These are phyloP conservation scores for Aurelia aurita complex sp. Pacific DNA, from an alignment of 30 jellyfish, hydroid and myxozoan genomes.

Conservation along the genomic window DNA sequence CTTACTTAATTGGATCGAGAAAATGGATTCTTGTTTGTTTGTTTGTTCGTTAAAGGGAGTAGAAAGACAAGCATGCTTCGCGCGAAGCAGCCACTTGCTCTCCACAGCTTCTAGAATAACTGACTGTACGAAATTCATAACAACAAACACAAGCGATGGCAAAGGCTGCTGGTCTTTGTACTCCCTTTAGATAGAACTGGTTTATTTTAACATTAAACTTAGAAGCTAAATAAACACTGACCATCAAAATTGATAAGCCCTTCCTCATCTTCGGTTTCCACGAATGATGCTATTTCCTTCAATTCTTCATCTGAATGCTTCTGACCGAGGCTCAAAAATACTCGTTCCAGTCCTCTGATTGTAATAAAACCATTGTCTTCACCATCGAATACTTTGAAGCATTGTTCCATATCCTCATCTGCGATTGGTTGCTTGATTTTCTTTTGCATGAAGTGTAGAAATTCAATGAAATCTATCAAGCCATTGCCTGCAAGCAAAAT, in stretches of 20 bases:
- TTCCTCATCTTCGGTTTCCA: constrained; percentile 53
- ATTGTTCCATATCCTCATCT: constrained; percentile 50
- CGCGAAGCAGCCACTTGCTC: no score
- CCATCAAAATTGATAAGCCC: constrained; percentile 63
- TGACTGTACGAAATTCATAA: no score
- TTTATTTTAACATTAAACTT: no score
- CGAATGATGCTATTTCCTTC: constrained; percentile 49
- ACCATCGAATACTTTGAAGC: constrained; percentile 52
- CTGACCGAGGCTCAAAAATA: constrained; percentile 60
- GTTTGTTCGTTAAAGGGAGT: no score
- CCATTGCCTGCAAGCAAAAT: constrained; percentile 47
- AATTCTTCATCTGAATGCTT: constrained; percentile 42
- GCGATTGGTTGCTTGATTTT: constrained; percentile 44
- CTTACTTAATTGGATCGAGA: no score
- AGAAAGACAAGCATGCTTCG: no score
- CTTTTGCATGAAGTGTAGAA: constrained; percentile 60
- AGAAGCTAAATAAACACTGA: not conserved
- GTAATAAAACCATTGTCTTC: constrained; percentile 63
- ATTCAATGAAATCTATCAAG: constrained; percentile 64
- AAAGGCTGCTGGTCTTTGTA: no score
- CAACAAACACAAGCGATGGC: no score
- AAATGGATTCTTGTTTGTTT: no score
- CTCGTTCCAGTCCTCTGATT: constrained; percentile 63
- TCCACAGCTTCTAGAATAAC: no score
- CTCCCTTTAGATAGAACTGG: no score